A percentile compares a stretch with the other conserved stretches of the same genome.
These are phyloP conservation scores for Tachina lurida DNA, from an alignment of 2,888 invertebrate genomes.

Conservation along the genomic window DNA sequence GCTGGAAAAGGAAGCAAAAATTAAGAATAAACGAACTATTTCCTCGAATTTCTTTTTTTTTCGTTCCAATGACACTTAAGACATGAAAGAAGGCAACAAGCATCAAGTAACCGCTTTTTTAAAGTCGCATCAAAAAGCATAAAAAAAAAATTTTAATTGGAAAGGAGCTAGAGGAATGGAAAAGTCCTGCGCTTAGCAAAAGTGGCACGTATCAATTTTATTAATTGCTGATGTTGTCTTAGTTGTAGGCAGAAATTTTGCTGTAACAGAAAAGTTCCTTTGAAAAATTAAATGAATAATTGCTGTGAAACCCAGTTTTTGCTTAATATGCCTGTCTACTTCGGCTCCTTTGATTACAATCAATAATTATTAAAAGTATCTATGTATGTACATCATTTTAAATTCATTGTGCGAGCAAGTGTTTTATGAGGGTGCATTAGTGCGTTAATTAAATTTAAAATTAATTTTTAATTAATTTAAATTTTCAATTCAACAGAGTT, in stretches of 20 bases:
- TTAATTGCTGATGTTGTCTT: conserved; percentile 47
- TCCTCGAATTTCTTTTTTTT: neutral
- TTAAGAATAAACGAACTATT: conserved; percentile 42
- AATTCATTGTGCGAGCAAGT: neutral
- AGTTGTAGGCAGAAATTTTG: neutral
- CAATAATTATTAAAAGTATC: conserved; percentile 16
- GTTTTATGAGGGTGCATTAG: neutral
- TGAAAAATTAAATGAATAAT: neutral
- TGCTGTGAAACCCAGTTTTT: neutral
- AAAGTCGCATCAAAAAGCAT: neutral
- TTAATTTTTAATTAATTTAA: conserved; percentile 30
- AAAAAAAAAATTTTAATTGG: neutral
- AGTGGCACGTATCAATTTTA: conserved; percentile 58
- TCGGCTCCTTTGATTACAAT: neutral
- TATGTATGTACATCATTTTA: neutral
- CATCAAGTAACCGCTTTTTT: conserved; percentile 18
- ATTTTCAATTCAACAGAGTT: conserved; percentile 45
- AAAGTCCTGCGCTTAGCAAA: conserved; percentile 33
- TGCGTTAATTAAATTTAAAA: conserved; percentile 41
- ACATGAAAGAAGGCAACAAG: conserved; percentile 41
- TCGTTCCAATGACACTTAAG: neutral
- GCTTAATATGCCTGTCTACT: neutral
- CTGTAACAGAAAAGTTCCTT: conserved; percentile 10
- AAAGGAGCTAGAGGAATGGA: neutral
- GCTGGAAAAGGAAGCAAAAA: conserved; percentile 5